Percentiles rank a stretch among this genome's conserved stretches.
phyloP scores from a whole-genome alignment of 2,113 vertebrate species.

The Gymnocephalus cernua region DNA sequence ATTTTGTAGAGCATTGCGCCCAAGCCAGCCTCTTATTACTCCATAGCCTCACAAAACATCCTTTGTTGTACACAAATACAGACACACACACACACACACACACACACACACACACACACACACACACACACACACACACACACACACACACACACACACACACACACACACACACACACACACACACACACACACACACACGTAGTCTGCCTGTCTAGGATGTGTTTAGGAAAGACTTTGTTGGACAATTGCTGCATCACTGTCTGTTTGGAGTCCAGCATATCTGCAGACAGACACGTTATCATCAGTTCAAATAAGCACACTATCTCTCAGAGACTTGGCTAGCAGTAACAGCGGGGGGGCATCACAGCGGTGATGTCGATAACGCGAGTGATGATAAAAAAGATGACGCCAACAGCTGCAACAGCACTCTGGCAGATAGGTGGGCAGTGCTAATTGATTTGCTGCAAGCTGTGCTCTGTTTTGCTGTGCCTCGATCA shows the following conservation, averaged over 20 bases:
- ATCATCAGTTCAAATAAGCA: constrained; percentile 46
- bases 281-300: constrained; percentile 35
- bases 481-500: constrained; percentile 40
- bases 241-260: constrained; percentile 33
- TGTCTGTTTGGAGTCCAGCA: constrained; percentile 28
- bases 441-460: constrained; percentile 72
- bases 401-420: constrained; percentile 30
- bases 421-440: constrained; percentile 40
- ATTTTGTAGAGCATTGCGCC: constrained; percentile 57
- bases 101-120: no score
- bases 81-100: constrained; percentile 19
- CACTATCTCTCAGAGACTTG: constrained; percentile 16
- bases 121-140: no score
- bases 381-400: not conserved
- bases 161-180: no score
- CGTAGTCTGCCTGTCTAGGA: not conserved
- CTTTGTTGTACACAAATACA: no score
- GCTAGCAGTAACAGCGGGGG: not conserved
- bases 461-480: constrained; percentile 50
- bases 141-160: no score
- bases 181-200: no score
- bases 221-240: constrained; percentile 32
- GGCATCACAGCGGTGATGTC: constrained; percentile 13
- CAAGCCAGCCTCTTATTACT: constrained; percentile 62
- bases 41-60: constrained; percentile 51